Evolutionary conservation across 2,797 vertebrate genomes (phyloP), one percentile per base, ranked within the genome.

Genomic region (Apogon talboti): DNA sequence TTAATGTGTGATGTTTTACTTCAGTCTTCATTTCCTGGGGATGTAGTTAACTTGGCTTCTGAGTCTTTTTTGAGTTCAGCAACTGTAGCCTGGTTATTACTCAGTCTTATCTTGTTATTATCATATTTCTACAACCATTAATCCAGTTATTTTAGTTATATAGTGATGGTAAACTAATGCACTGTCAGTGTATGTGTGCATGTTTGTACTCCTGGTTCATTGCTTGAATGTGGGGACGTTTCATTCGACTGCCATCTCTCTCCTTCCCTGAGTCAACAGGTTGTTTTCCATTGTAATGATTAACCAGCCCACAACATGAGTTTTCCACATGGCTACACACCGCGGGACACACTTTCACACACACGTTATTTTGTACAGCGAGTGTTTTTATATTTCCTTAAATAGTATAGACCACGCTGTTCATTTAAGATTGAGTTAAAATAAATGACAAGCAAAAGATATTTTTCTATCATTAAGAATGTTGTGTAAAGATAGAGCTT

Each of bases 261-360:
- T 76, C 18, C 42, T 71, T 13, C 42, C 41, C 46, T 54, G 19
- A 45, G 63, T 71, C 73, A 86, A 76, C 65, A 68, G 42, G 62
- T 82, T 71, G 61, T 68, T 82, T 72, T 78, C 41, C 33, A 49
- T 65, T 80, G 67, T 83, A 89, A 89, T 89, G 79, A 91, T 90
- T 91, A 91, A 89, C 86, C 37, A 9, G 21, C 18, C 15, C 35
- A 49, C 52, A 62, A 38, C 74, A 14, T 75, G 45, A 41, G 37
- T 69, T 81, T 78, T 75, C 68, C 78, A 82, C 83, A 76, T 72
- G 82, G 75, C 42, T 37, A 46, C 37, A 64, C 66, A 24, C 37
- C 15, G 55, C 65, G 69, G 19, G 21, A 11, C 42, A 24, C 28
- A 28, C 24, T 28, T 28, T 28, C 24, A 53, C 21, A 53, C 21